Evolutionary conservation across 2,113 vertebrate genomes (phyloP), one percentile per base, ranked within the genome.

Genomic region (Pholis gunnellus): DNA sequence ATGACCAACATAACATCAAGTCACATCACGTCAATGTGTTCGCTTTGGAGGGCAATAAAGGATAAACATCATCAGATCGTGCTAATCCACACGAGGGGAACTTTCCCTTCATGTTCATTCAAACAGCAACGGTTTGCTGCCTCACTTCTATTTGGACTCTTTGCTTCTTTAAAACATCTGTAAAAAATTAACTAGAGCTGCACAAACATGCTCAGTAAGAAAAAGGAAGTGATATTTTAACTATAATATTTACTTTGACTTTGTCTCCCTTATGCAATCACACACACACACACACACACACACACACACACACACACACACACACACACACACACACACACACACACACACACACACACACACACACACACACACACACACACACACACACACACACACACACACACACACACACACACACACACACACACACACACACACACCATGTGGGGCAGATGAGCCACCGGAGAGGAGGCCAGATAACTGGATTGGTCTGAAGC

Each of bases 1-100:
- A 31, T 36, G 69, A 72, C 78, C 8, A 9, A 81, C 80, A 87
- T 46, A 89, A 70, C 60, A 56, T 81, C 73, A n/a, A 59, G 65
- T 72, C 72, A 72, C 61, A 68, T 85, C 40, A 67, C 8, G 20
- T 76, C 73, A 48, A 50, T 66, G 3, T 0, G 50, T 83, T 61
- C 69, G 36, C 57, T 48, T 57, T 10, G 56, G 0, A 46, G 7
- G 27, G 5, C 8, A 42, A 0, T 0, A n/a, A 50, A 77, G 31
- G 0, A 48, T 15, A 38, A 66, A 81, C 0, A 59, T 42, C 0
- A 48, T 1, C 6, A 29, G 38, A 31, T 40, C 10, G 36, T 11
- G n/a, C 18, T 34, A 34, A 57, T 46, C 63, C 44, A 40, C 31
- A 22, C 36, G 46, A 52, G 29, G 59, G 9, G 22, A 52, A 65